phyloP scores from a whole-genome alignment of 2,797 vertebrate species.

The Enteromius thamalakanensis region DNA sequence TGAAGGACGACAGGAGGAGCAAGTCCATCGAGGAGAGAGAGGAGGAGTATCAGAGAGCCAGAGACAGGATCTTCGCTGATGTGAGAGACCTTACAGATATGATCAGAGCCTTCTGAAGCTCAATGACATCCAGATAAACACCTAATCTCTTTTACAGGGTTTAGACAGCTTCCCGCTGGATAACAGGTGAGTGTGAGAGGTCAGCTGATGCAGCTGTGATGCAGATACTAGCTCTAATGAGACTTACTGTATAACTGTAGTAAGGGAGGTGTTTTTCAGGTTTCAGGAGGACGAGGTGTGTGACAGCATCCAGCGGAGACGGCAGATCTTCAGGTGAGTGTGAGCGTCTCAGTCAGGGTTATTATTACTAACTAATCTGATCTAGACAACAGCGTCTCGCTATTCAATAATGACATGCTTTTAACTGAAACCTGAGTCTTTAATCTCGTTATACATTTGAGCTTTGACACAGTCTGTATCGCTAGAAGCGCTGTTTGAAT shows the following conservation, averaged over 20 bases:
- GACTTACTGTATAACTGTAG: background rate
- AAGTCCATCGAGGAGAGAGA: conserved; percentile 98
- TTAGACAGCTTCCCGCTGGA: conserved; percentile 84
- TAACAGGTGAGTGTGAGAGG: conserved; percentile 79
- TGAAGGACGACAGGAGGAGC: conserved; percentile 97
- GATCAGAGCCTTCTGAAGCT: background rate
- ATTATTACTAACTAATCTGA: no score
- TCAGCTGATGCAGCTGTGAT: background rate
- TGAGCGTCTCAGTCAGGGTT: no score
- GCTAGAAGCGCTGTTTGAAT: no score
- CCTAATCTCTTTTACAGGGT: conserved; percentile 57
- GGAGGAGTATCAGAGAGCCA: conserved; percentile 95
- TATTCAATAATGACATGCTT: no score
- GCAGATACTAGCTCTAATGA: background rate
- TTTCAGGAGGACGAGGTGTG: conserved; percentile 88
- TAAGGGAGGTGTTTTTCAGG: conserved; percentile 73
- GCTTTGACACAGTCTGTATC: no score
- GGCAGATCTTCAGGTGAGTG: conserved; percentile 94
- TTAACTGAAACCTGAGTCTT: no score
- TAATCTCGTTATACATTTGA: no score
- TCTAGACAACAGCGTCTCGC: no score
- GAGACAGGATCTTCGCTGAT: conserved; percentile 97
- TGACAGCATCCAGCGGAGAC: conserved; percentile 92
- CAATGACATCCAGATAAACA: background rate
- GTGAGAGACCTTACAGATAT: conserved; percentile 72